Base-by-base conservation (phyloP, 2,888 invertebrate genomes). In the Rapana venosa region DNA sequence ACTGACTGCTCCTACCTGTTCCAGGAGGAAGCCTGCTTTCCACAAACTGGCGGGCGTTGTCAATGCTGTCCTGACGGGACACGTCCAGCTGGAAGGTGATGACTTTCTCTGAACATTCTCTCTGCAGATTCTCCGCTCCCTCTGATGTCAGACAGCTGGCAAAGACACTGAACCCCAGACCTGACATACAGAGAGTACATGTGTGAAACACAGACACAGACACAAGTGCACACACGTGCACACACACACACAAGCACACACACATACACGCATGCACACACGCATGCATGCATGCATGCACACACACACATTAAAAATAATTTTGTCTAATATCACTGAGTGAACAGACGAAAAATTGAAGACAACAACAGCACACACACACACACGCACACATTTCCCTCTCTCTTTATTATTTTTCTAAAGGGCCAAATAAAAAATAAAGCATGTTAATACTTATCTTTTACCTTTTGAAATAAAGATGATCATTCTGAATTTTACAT, bases 131-230 rank as follows among this genome's bases (percentile, higher is more conserved):
- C 26, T 91, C 86, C 15, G 87, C 91, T 36, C 93, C 94, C 17
- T 88, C 90, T 26, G 93, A 87, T 0, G 93, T 93, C n/a, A 94
- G 84, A 86, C 94, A 94, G 0, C 92, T 93, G 11, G 94, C 94
- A 89, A 93, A 94, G 11, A 94, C 94, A 66, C 91, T 90, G 77
- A 94, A 93, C 6, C 93, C 93, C 56, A 93, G 86, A 79, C 32
- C 77, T 79, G 32, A 1, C 17, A 79, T 13, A 70, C 70, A 70
- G 5, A 47, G 4, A 47, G 47, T 2, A 8, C 8, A 47, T 8
- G 8, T 47, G 47, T 47, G 47, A 8, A 8, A 47, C 2, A 35
- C 17, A n/a, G 35, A 35, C 36, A 35, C 79, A 35, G 8, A 35
- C 35, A 35, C 79, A 81, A 5, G 20, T 32, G 22, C 32, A 35